phyloP scores from a whole-genome alignment of 2,113 vertebrate genomes.

The Pangasianodon gigas region DNA sequence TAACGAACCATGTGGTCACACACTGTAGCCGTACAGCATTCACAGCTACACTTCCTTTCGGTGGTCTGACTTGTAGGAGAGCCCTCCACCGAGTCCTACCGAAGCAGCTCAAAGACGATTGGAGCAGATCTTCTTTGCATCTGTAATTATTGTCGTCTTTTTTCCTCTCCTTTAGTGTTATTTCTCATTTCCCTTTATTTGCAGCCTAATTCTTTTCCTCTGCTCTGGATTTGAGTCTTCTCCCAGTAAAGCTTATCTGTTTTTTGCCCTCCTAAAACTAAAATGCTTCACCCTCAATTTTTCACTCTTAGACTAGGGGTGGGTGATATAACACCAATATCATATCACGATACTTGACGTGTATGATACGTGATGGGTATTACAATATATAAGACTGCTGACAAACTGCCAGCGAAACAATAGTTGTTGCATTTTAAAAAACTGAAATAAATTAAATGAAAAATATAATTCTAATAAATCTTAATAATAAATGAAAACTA shows the following conservation, averaged over 20 bases:
- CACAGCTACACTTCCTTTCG: slow-evolving; percentile 63
- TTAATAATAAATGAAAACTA: neutral
- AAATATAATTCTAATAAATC: neutral
- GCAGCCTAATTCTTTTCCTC: neutral
- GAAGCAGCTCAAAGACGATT: slow-evolving; percentile 87
- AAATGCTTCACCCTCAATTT: neutral
- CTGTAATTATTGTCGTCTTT: slow-evolving; percentile 75
- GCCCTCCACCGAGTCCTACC: slow-evolving; percentile 73
- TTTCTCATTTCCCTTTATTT: neutral
- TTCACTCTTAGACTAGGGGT: neutral
- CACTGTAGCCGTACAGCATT: neutral
- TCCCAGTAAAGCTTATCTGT: neutral
- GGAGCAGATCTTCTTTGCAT: slow-evolving; percentile 88
- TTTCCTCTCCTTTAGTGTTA: neutral
- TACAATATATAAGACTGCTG: neutral
- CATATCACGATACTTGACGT: neutral
- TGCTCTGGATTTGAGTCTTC: neutral
- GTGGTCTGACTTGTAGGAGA: slow-evolving; percentile 83
- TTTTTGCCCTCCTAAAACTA: neutral
- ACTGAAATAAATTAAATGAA: neutral
- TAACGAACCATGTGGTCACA: neutral
- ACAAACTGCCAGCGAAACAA: neutral
- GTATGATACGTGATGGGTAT: neutral
- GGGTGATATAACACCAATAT: neutral
- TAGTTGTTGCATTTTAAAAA: neutral